A percentile compares a stretch with the other conserved stretches of the same genome.
These are phyloP conservation scores for Uria aalge DNA, from an alignment of 2,113 vertebrate species.

Conservation along the genomic window DNA sequence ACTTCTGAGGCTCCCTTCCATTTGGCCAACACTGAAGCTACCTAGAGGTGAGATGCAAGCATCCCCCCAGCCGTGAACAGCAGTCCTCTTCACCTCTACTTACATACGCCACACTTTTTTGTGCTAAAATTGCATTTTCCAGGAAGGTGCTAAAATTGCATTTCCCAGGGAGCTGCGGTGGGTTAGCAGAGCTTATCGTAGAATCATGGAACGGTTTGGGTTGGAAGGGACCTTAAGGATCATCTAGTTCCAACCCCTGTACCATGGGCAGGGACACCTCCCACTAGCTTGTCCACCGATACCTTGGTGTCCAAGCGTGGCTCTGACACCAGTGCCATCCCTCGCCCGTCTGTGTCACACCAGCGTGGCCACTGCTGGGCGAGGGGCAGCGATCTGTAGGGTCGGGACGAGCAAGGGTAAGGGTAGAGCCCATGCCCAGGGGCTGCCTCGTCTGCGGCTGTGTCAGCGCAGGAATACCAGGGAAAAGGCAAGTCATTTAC, in stretches of 20 bases:
- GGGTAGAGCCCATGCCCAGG: background rate
- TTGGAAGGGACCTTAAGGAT: background rate
- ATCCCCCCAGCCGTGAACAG: rapidly evolving
- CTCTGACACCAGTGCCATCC: background rate
- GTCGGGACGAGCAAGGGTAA: background rate
- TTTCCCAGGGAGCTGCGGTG: background rate
- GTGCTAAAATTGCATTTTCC: background rate
- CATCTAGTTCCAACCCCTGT: background rate
- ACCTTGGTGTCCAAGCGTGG: too few species aligned
- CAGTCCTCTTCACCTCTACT: background rate
- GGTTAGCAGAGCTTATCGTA: background rate
- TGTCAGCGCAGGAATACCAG: background rate
- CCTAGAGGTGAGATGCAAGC: background rate
- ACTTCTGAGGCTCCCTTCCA: background rate
- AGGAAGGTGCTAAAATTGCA: background rate
- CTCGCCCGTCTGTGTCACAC: background rate
- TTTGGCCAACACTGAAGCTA: background rate
- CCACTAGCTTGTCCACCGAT: background rate
- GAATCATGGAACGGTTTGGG: background rate
- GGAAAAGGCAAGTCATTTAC: background rate
- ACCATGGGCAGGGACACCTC: background rate
- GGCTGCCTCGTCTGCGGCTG: background rate
- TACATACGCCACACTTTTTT: background rate
- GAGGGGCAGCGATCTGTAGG: background rate
- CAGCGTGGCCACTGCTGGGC: background rate